Evolutionary conservation across 2,888 invertebrate genomes (phyloP), one percentile per base, ranked within the genome.

Genomic region (Volucella inanis): DNA sequence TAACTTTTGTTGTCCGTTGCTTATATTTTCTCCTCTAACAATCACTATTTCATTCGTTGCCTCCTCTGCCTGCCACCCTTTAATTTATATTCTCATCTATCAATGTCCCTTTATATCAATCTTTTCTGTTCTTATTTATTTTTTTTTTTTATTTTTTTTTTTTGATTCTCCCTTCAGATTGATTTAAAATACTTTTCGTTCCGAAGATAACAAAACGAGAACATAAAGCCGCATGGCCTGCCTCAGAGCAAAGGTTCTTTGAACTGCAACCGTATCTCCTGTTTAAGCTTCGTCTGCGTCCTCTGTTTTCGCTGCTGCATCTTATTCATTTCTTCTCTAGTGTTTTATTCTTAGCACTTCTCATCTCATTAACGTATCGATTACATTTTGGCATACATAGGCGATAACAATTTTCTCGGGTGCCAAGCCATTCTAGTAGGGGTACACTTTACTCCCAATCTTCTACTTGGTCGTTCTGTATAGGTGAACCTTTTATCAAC

Each of bases 301-400:
- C 6, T 31, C 31, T 31, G 49, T 64, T 47, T 72, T 52, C 41
- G 45, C 52, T 52, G 50, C 10, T 43, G 22, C 12, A 62, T 2
- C 11, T 52, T 31, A 31, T 31, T 31, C 31, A 31, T 31, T 31
- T 31, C 31, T 31, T 31, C 11, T 47, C 15, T 18, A 38, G 41
- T 76, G 9, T 49, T 67, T 15, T 49, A 41, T 11, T 70, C 39
- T 50, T 54, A 57, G 57, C 64, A 67, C 49, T 72, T 65, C 38
- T 75, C 75, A 80, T 84, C 59, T 76, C 57, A 80, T 84, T 84
- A 80, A 75, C 54, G 84, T 84, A 84, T 84, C 80, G 80, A 80
- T 84, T 80, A 80, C 84, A 70, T 50, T 57, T 75, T 79, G 72
- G 47, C 62, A 77, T 50, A 79, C 74, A 68, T 70, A 18, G 41